Evolutionary conservation across 2,888 invertebrate genomes (phyloP).

Genomic region (Hetaerina titia): DNA sequence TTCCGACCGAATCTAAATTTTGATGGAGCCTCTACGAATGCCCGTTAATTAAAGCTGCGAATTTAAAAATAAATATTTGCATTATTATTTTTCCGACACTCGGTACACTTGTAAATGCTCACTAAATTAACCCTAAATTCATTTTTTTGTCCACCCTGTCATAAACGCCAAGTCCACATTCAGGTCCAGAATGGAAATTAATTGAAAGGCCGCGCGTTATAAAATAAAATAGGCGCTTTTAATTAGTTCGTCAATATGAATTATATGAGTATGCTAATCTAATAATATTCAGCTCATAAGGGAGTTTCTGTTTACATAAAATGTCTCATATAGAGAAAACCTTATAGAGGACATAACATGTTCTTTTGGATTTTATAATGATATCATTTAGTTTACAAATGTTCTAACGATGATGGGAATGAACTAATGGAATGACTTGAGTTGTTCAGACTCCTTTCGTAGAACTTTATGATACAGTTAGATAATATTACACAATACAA

Average conservation of each 20-base stretch:
- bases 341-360: too few species aligned
- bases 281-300: background rate
- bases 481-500: too few species aligned
- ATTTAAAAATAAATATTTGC: background rate
- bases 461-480: too few species aligned
- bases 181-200: background rate
- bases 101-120: background rate
- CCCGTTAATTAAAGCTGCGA: background rate
- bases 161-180: background rate
- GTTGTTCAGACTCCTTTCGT: too few species aligned
- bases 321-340: too few species aligned
- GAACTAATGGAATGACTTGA: too few species aligned
- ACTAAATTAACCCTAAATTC: background rate
- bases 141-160: background rate
- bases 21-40: background rate
- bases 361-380: too few species aligned
- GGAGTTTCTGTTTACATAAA: background rate
- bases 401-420: too few species aligned
- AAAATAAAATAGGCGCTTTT: background rate
- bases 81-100: background rate
- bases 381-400: too few species aligned
- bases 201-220: background rate
- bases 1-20: background rate
- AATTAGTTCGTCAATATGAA: background rate
- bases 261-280: background rate